These are phyloP conservation scores for Lepisosteus osseus DNA, from an alignment of 2,113 vertebrate species.

Conservation along the genomic window DNA sequence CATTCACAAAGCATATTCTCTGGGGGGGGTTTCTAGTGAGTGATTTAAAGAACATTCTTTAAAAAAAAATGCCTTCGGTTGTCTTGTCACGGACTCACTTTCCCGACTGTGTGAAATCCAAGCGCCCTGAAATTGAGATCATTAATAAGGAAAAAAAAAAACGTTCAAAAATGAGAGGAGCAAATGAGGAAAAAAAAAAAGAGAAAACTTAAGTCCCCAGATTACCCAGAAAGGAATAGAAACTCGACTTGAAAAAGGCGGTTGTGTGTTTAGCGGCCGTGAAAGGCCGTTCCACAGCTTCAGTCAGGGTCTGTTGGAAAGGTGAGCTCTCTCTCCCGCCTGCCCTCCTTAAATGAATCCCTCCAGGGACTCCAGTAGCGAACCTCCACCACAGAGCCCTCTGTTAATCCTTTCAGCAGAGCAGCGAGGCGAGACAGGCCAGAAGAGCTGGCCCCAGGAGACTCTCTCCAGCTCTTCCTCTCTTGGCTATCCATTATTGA, in stretches of 20 bases:
- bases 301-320: slow-evolving; percentile 24
- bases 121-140: no score
- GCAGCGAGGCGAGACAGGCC: slow-evolving; percentile 27
- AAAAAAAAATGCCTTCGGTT: no score
- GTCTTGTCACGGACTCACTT: no score
- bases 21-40: no score
- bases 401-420: slow-evolving; percentile 43
- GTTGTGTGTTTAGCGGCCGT: slow-evolving; percentile 23
- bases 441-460: slow-evolving; percentile 50
- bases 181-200: slow-evolving; percentile 17
- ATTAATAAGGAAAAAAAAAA: no score
- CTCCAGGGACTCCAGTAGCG: slow-evolving; percentile 13
- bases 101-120: no score
- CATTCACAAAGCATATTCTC: no score
- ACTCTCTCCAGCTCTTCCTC: slow-evolving; percentile 39
- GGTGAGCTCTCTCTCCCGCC: slow-evolving; percentile 21
- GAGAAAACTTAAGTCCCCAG: slow-evolving; percentile 16
- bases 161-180: no score
- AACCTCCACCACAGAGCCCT: slow-evolving; percentile 31
- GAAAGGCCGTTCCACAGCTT: slow-evolving; percentile 20
- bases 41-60: no score
- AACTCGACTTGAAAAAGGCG: slow-evolving; percentile 3
- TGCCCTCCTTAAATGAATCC: slow-evolving; percentile 26
- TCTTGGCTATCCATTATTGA: slow-evolving; percentile 36
- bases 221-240: slow-evolving; percentile 11